Evolutionary conservation across 1,140 invertebrate species (phyloP), one percentile per base, ranked within the genome.

Genomic region (Nebria ingens): DNA sequence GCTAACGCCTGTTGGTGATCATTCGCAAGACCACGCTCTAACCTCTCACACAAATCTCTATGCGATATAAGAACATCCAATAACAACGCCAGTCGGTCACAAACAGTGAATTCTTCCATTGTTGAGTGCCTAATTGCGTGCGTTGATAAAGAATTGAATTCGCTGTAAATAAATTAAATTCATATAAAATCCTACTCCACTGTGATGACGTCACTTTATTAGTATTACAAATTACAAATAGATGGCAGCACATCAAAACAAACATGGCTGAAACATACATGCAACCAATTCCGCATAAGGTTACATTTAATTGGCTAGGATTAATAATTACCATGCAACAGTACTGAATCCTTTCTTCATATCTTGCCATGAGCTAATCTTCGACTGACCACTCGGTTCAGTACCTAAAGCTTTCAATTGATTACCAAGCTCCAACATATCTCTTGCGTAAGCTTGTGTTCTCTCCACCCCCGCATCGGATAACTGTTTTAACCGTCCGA

Each of bases 1-100:
- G 81, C 76, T 4, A 85, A 68, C 1, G 83, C 84, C 50, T 75
- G 75, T 61, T 85, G 82, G 66, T 87, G 84, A 68, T 86, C 84
- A 19, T 78, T 74, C 12, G 80, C 77, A 0, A 86, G 78, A 19
- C 83, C 83, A 61, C 80, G 77, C 65, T 87, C 84, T 61, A 86
- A 78, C 56, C 84, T 73, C 56, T 86, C 84, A 66, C 84, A 86
- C 21, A 87, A 64, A 59, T 83, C 79, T 67, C 74, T 77, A 59
- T 84, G 83, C 2, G 79, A 79, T 9, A 74, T 66, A 19, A 86
- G 68, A 55, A 85, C 71, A 64, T 85, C 84, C 19, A 82, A 67
- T 1, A 86, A 74, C 2, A 84, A 68, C 58, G 78, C 76, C 42
- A 86, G 64, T 59, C 77, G 73, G 60, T 85, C 83, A 59, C 80